Base-by-base conservation (phyloP, 2,888 invertebrate genomes). In the Apotomis betuletana region DNA sequence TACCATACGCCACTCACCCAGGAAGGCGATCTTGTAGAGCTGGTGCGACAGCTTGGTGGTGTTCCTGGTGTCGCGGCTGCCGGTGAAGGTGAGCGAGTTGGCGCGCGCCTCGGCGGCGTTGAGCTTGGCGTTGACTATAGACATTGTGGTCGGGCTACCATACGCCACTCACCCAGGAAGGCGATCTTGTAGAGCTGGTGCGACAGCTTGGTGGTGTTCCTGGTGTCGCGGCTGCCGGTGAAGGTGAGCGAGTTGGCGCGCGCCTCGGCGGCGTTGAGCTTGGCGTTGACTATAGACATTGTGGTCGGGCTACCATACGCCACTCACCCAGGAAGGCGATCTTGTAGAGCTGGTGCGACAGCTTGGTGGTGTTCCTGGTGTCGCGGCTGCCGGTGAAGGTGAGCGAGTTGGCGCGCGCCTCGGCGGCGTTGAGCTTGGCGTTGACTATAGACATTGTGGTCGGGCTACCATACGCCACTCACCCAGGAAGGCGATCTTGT, bases 111-210 rank as follows among this genome's bases (percentile, higher is more conserved):
- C 97, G 0, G 94, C 90, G 1, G 94, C 94, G 58, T 95, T 94
- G 10, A 95, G 93, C 83, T 97, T 96, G 72, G n/a, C n/a, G n/a
- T n/a, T n/a, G n/a, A n/a, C n/a, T n/a, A n/a, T n/a, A n/a, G n/a
- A n/a, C n/a, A n/a, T n/a, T n/a, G n/a, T n/a, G n/a, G n/a, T n/a
- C n/a, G n/a, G n/a, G n/a, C n/a, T n/a, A n/a, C n/a, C n/a, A n/a
- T 15, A 15, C 15, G 0, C 1, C 44, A 44, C 44, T 44, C 44
- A 44, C 44, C 44, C 44, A 96, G 85, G 87, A 97, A 97, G 5
- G 97, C 96, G n/a, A 97, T 97, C 88, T 96, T 95, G 80, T 97
- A 97, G 5, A 97, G 90, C 3, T 97, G 96, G 62, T 96, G 95
- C 9, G 97, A 96, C 68, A 97, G 95, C 77, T 96, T 94, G 0